Percentiles rank a stretch among this genome's conserved stretches.
These are phyloP conservation scores for Leuciscus waleckii DNA, from an alignment of 2,797 vertebrate genomes.

Conservation along the genomic window DNA sequence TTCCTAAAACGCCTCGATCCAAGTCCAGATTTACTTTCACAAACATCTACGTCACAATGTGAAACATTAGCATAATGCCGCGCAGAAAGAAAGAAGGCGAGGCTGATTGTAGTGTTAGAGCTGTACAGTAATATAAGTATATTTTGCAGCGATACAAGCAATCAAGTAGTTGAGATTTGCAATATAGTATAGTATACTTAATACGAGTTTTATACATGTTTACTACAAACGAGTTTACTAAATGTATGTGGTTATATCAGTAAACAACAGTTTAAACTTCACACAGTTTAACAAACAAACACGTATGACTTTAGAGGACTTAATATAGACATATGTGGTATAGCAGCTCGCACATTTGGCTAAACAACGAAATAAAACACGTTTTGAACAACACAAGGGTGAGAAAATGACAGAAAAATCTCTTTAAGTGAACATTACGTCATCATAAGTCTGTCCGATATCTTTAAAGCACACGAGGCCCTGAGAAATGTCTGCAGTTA, in stretches of 20 bases:
- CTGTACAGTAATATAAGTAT: too few relatives aligned
- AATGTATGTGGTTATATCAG: not conserved
- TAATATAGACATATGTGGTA: not conserved
- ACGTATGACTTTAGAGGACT: not conserved
- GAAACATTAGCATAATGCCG: too few relatives aligned
- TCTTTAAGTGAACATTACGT: not conserved
- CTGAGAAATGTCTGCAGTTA: conserved; percentile 4
- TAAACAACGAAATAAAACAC: not conserved
- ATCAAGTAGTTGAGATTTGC: not conserved
- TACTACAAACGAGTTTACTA: too few relatives aligned
- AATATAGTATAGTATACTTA: too few relatives aligned
- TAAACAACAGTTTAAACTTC: not conserved
- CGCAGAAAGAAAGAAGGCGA: too few relatives aligned
- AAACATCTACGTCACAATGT: too few relatives aligned
- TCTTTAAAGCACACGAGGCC: conserved; percentile 3
- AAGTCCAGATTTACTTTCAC: too few relatives aligned
- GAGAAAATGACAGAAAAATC: not conserved
- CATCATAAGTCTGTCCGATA: not conserved
- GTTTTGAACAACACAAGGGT: not conserved
- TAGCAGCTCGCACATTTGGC: not conserved
- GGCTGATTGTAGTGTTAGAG: too few relatives aligned
- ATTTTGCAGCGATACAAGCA: not conserved
- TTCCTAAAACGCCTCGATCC: too few relatives aligned
- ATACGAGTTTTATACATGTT: too few relatives aligned
- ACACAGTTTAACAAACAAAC: not conserved